Evolutionary conservation across 2,113 vertebrate species (phyloP).

Genomic region (Plestiodon gilberti): DNA sequence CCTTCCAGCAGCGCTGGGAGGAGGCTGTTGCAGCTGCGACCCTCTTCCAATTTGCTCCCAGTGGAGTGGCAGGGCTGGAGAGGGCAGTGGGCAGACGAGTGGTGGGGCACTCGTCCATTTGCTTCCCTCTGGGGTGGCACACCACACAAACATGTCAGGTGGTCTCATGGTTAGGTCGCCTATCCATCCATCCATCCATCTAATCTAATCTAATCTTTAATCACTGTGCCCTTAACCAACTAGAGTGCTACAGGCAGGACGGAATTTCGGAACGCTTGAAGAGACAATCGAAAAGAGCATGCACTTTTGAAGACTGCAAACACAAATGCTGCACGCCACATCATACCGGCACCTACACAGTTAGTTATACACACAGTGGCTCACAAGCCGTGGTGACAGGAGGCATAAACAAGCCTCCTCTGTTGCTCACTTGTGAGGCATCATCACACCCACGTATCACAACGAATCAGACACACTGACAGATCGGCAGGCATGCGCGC

Average conservation of each 20-base stretch:
- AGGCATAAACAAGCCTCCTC: neutral
- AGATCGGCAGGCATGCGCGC: neutral
- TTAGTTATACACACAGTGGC: neutral
- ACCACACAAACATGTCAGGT: no score
- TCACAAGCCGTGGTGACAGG: neutral
- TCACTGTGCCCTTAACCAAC: neutral
- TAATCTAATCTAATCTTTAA: no score
- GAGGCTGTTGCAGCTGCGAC: no score
- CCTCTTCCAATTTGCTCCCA: no score
- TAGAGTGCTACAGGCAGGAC: neutral
- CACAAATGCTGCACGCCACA: neutral
- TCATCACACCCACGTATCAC: neutral
- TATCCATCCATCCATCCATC: no score
- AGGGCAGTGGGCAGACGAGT: no score
- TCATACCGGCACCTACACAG: neutral
- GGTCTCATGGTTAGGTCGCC: no score
- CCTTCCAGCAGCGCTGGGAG: no score
- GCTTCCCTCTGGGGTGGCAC: no score
- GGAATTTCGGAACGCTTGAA: neutral
- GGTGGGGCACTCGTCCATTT: no score
- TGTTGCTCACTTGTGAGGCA: neutral
- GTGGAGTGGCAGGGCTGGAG: no score
- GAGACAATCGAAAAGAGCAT: neutral
- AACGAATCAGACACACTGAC: neutral
- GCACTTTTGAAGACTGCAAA: neutral